Evolutionary conservation across 2,113 vertebrate genomes (phyloP).

Genomic region (Corythornis vintsioides): DNA sequence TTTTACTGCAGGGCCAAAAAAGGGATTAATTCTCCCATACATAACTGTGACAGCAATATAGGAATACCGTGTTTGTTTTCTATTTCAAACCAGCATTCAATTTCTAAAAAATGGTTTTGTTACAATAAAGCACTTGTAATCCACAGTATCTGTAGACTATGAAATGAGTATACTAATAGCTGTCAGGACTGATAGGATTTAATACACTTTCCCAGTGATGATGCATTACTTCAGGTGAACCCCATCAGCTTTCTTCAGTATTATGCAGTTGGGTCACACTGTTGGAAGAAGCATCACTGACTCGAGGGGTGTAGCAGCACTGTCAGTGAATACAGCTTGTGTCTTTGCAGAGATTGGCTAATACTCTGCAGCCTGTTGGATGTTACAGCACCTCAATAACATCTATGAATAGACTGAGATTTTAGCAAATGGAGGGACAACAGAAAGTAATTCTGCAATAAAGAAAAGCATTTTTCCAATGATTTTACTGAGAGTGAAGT

Average conservation of each 20-base stretch:
- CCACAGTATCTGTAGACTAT: background rate
- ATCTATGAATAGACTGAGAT: background rate
- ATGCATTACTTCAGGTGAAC: constrained; percentile 9
- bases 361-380: background rate
- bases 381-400: background rate
- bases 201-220: background rate
- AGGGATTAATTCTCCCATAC: constrained; percentile 61
- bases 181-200: constrained; percentile 26
- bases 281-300: background rate
- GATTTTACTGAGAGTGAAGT: background rate
- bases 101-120: background rate
- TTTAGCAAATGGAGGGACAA: background rate
- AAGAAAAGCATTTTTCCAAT: background rate
- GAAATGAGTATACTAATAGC: constrained; percentile 51
- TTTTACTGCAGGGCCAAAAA: constrained; percentile 77
- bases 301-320: background rate
- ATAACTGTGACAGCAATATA: constrained; percentile 68
- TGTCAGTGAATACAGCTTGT: fast-evolving
- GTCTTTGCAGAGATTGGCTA: background rate
- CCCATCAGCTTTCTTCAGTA: background rate
- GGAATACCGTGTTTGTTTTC: constrained; percentile 17
- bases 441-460: background rate
- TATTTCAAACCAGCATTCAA: constrained; percentile 35
- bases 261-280: background rate
- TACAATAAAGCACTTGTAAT: background rate